Evolutionary conservation across 2,797 vertebrate species (phyloP).

Genomic region (Pseudocheirus occidentalis): DNA sequence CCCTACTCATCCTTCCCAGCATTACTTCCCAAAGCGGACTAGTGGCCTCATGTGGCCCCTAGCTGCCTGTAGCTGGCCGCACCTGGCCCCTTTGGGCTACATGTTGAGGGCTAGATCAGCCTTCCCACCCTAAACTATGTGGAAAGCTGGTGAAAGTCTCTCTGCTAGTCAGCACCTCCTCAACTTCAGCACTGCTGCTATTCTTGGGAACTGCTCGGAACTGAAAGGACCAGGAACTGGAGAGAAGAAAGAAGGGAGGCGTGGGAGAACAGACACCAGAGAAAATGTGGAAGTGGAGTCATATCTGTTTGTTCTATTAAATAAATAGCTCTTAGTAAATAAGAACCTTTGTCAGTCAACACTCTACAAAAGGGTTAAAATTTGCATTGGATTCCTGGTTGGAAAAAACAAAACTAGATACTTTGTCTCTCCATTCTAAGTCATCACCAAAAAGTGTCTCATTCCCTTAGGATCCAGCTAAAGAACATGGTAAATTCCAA

Average conservation of each 20-base stretch:
- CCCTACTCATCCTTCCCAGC: background rate
- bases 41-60: background rate
- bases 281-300: background rate
- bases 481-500: background rate
- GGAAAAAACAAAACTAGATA: background rate
- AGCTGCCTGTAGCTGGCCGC: background rate
- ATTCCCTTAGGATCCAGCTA: background rate
- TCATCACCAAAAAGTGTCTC: background rate
- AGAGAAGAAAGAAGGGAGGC: background rate
- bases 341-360: background rate
- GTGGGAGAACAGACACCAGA: background rate
- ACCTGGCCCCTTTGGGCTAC: background rate
- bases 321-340: background rate
- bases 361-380: background rate
- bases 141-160: background rate
- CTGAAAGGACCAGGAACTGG: background rate
- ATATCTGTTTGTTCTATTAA: background rate
- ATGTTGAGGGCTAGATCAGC: background rate
- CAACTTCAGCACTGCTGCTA: background rate
- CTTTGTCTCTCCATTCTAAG: background rate
- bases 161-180: background rate
- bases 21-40: background rate
- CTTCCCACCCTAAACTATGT: background rate
- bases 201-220: background rate
- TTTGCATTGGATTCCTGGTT: background rate